Evolutionary conservation across 2,888 invertebrate species (phyloP).

Genomic region (Dryomyza anilis): DNA sequence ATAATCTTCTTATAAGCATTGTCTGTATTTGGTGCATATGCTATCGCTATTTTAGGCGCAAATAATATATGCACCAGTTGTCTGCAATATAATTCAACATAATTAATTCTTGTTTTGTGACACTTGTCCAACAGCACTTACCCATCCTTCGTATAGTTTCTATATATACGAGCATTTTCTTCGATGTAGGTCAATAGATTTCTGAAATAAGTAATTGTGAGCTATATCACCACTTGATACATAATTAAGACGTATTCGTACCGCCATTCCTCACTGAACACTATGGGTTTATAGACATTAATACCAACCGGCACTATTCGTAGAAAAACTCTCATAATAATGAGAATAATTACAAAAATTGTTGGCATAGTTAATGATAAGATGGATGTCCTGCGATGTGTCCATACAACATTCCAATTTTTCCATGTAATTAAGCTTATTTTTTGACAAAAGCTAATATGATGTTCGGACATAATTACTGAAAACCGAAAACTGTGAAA

Average conservation of each 20-base stretch:
- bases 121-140: too few relatives aligned
- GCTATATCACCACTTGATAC: not conserved
- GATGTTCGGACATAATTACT: not conserved
- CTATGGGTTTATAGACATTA: not conserved
- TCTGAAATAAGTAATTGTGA: too few relatives aligned
- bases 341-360: not conserved
- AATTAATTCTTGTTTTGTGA: too few relatives aligned
- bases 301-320: not conserved
- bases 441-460: slow-evolving; percentile 43
- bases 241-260: not conserved
- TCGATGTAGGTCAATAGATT: too few relatives aligned
- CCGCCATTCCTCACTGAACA: not conserved
- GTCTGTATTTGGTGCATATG: slow-evolving; percentile 39
- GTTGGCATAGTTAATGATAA: not conserved
- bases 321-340: not conserved
- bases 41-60: slow-evolving; percentile 39
- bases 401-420: not conserved
- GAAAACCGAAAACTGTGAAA: not conserved
- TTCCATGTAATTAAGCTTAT: slow-evolving; percentile 6
- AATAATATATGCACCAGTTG: too few relatives aligned
- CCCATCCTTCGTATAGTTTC: too few relatives aligned
- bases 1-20: slow-evolving; percentile 32
- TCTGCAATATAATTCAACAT: too few relatives aligned
- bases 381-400: not conserved
- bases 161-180: too few relatives aligned